Conservation (phyloP, 2,888 invertebrate genomes). For the Melipona beecheii region DNA sequence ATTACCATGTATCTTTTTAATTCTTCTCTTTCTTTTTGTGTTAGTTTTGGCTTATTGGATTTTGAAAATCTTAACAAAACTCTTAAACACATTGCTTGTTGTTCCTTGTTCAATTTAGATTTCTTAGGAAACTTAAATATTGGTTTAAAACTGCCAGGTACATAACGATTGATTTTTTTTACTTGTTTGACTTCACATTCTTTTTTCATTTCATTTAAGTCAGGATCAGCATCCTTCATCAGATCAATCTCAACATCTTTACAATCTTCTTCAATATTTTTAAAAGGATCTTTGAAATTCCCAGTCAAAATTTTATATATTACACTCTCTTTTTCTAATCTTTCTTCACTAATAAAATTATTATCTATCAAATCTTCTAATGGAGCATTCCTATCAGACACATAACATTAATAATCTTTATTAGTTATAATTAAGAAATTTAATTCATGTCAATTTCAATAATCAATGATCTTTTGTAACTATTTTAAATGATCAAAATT, state of each 20-base stretch:
- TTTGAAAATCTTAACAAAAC: conserved; percentile 69
- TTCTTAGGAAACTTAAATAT: conserved; percentile 59
- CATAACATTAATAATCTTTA: conserved; percentile 3
- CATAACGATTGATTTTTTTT: conserved; percentile 45
- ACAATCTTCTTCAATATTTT: conserved; percentile 67
- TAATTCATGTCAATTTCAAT: neutral
- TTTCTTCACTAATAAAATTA: conserved; percentile 73
- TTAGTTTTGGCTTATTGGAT: conserved; percentile 61
- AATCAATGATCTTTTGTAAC: neutral
- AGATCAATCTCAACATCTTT: conserved; percentile 44
- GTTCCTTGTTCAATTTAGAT: conserved; percentile 61
- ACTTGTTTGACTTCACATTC: neutral
- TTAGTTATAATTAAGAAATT: neutral
- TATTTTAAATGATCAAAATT: neutral
- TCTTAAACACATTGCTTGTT: conserved; percentile 71
- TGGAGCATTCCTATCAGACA: conserved; percentile 69
- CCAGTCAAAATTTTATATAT: conserved; percentile 75
- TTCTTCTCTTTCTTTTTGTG: conserved; percentile 60
- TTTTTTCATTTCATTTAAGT: neutral
- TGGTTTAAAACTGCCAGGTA: conserved; percentile 71
- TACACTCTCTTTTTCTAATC: conserved; percentile 74
- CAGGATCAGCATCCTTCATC: conserved; percentile 24
- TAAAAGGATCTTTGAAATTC: conserved; percentile 75
- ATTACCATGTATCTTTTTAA: conserved; percentile 69
- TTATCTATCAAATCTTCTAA: conserved; percentile 78